Base-by-base conservation (phyloP, 2,797 vertebrate genomes). In the Coranthus polyacanthus region DNA sequence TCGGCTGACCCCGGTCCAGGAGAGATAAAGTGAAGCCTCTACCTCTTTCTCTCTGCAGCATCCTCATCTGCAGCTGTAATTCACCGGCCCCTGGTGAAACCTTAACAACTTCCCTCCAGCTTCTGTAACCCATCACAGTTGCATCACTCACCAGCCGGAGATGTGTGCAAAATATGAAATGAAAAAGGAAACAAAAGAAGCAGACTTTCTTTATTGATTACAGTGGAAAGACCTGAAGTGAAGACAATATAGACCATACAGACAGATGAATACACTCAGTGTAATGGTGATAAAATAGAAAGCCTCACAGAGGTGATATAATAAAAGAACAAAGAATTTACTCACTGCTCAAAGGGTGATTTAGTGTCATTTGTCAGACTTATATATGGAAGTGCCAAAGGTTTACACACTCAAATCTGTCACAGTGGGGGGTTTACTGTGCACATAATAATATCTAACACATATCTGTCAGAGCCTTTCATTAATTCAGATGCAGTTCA, bases 21-120 rank as follows among this genome's bases (percentile, higher is more conserved):
- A 75, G 58, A 78, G 79, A 72, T 71, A 75, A 81, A 82, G 53
- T 53, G 74, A 86, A 32, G 74, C 75, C 71, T 71, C 61, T 26
- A 57, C 58, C 61, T 64, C 72, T 37, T 60, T 34, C 41, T 36
- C 41, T 9, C 41, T 17, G 38, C 61, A 2, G 6, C 11, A 17
- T 49, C 39, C 53, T 68, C 18, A 1, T 50, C 77, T 55, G 43
- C 43, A 15, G 77, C 68, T 13, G 61, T 87, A 82, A 83, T 54
- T 86, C 72, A 84, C 66, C 3, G 0, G 67, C 51, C 43, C 62
- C 70, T n/a, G 42, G 29, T 64, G 50, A 75, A 69, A 58, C 52
- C 61, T 64, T 41, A 50, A 72, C 59, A 79, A 70, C 56, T 64
- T 72, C 10, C 49, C 67, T 43, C 6, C 24, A 55, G 64, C 52